phyloP scores from a whole-genome alignment of 2,888 invertebrate species.

The Pammene aurita region DNA sequence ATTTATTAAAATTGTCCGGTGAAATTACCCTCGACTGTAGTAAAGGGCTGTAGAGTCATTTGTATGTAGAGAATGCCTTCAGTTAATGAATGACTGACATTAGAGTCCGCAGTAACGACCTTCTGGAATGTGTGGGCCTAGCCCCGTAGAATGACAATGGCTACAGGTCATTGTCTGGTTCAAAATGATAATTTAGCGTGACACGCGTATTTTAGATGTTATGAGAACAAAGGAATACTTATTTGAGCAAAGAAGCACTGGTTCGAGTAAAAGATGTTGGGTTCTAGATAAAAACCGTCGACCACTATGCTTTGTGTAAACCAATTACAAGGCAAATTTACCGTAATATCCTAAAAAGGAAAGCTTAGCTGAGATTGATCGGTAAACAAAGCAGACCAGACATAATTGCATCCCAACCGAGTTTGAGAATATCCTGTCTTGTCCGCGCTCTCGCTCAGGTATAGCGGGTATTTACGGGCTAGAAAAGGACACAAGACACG shows the following conservation, averaged over 20 bases:
- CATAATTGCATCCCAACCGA: slow-evolving; percentile 46
- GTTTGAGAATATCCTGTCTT: slow-evolving; percentile 48
- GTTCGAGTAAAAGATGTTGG: background rate
- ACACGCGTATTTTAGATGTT: slow-evolving; percentile 32
- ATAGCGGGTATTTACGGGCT: slow-evolving; percentile 38
- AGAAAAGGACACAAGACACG: slow-evolving; percentile 62
- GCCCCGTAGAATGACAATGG: slow-evolving; percentile 58
- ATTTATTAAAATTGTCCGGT: background rate
- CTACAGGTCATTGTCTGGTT: slow-evolving; percentile 50
- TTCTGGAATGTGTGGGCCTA: slow-evolving; percentile 61
- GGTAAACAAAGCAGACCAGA: slow-evolving; percentile 59
- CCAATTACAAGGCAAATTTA: slow-evolving; percentile 45
- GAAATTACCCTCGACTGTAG: background rate
- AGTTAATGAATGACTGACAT: slow-evolving; percentile 69
- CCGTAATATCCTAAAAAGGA: slow-evolving; percentile 51
- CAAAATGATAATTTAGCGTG: slow-evolving; percentile 45
- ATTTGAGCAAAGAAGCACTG: slow-evolving; percentile 8
- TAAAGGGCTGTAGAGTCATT: slow-evolving; percentile 62
- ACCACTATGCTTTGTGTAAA: slow-evolving; percentile 14
- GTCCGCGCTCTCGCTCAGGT: slow-evolving; percentile 47
- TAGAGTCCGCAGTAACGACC: slow-evolving; percentile 57
- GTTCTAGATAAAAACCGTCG: slow-evolving; percentile 14
- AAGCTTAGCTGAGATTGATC: slow-evolving; percentile 53
- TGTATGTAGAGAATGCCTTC: slow-evolving; percentile 68
- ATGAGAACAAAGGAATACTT: slow-evolving; percentile 44